Evolutionary conservation across 2,888 invertebrate species (phyloP).

Genomic region (Melinopterus prodromus): DNA sequence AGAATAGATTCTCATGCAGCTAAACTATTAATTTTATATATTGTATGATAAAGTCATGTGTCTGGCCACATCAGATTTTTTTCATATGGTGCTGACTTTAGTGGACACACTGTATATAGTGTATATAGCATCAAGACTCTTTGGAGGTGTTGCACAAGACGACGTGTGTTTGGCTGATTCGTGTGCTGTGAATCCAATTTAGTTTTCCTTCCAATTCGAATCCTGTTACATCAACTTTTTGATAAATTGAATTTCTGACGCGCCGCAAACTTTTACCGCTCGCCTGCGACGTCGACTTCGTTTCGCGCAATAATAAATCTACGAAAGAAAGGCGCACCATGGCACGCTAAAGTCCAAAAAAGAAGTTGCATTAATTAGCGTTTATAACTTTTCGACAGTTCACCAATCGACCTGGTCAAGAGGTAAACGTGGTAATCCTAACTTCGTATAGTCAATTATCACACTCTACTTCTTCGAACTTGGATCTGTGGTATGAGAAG

Average conservation of each 20-base stretch:
- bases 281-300: background rate
- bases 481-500: no score
- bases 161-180: background rate
- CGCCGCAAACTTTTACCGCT: background rate
- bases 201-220: background rate
- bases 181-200: background rate
- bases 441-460: background rate
- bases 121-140: background rate
- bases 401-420: background rate
- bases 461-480: background rate
- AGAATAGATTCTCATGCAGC: no score
- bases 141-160: background rate
- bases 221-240: slow-evolving; percentile 4
- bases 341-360: background rate
- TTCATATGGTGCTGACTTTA: no score
- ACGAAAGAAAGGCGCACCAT: background rate
- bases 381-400: background rate
- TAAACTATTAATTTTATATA: no score
- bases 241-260: slow-evolving; percentile 4
- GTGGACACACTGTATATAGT: no score
- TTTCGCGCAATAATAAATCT: background rate
- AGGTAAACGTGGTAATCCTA: background rate
- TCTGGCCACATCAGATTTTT: no score
- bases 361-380: background rate
- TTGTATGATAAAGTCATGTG: no score